phyloP scores from a whole-genome alignment of 2,888 invertebrate genomes.

The Helleia helle region DNA sequence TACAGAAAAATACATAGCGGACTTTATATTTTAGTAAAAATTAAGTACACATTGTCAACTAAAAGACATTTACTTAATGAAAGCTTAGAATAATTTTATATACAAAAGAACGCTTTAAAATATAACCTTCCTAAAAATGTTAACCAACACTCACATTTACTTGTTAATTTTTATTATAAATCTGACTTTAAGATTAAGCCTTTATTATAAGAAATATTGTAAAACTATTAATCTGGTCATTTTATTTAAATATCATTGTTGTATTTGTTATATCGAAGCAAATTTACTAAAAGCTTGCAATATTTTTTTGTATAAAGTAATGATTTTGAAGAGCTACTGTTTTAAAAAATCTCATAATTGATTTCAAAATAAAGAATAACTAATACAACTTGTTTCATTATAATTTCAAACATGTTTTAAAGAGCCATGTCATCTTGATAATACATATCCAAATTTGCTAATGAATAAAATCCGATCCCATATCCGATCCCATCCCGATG shows the following conservation, averaged over 20 bases:
- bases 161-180: slow-evolving; percentile 67
- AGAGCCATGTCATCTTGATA: no score
- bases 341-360: slow-evolving; percentile 68
- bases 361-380: slow-evolving; percentile 69
- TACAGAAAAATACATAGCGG: slow-evolving; percentile 45
- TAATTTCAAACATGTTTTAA: no score
- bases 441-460: no score
- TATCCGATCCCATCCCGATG: no score
- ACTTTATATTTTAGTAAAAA: slow-evolving; percentile 54
- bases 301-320: slow-evolving; percentile 63
- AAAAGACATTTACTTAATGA: slow-evolving; percentile 65
- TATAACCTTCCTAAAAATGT: slow-evolving; percentile 65
- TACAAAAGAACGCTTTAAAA: slow-evolving; percentile 63
- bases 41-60: slow-evolving; percentile 58
- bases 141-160: slow-evolving; percentile 70
- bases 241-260: slow-evolving; percentile 72
- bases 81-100: slow-evolving; percentile 63
- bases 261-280: slow-evolving; percentile 65
- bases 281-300: slow-evolving; percentile 64
- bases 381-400: slow-evolving; percentile 36
- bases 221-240: slow-evolving; percentile 74
- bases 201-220: slow-evolving; percentile 60
- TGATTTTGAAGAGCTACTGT: slow-evolving; percentile 61
- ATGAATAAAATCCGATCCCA: no score
- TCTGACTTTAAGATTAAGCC: slow-evolving; percentile 63